Conservation (phyloP, 2,888 invertebrate species). For the Drosophila algonquin region DNA sequence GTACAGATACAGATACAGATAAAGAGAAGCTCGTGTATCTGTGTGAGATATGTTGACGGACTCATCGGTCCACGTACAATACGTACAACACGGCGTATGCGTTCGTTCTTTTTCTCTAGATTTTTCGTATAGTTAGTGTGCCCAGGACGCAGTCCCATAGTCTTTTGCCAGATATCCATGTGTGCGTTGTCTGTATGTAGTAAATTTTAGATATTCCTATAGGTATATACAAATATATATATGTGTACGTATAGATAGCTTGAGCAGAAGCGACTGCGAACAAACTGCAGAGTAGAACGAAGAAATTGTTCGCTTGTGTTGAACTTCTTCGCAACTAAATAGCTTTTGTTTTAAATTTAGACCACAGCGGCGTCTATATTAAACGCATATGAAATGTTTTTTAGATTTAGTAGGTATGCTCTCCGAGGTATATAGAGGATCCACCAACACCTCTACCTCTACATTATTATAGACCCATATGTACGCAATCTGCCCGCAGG, state of each 20-base stretch:
- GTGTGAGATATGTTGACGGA: constrained; percentile 68
- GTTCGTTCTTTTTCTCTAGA: constrained; percentile 30
- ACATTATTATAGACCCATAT: constrained; percentile 23
- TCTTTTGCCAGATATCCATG: constrained; percentile 16
- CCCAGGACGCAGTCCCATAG: constrained; percentile 64
- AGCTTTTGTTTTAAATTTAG: constrained; percentile 82
- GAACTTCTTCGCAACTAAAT: constrained; percentile 81
- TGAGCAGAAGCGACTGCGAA: not conserved
- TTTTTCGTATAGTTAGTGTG: constrained; percentile 33
- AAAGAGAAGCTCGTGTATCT: constrained; percentile 34
- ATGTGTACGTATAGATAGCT: not conserved
- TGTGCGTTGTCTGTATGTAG: constrained; percentile 51
- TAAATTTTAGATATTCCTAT: constrained; percentile 65
- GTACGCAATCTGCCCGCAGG: not conserved
- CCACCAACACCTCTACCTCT: constrained; percentile 9
- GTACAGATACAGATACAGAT: constrained; percentile 12
- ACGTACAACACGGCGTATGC: constrained; percentile 66
- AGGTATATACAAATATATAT: constrained; percentile 1
- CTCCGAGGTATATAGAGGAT: constrained; percentile 20
- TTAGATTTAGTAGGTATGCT: constrained; percentile 68
- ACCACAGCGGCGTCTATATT: constrained; percentile 75
- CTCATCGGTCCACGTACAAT: constrained; percentile 49
- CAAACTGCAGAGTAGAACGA: constrained; percentile 18
- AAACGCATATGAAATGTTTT: constrained; percentile 80
- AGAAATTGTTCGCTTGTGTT: constrained; percentile 63